Evolutionary conservation across 1,140 invertebrate species (phyloP).

Genomic region (Brachionus sp.): DNA sequence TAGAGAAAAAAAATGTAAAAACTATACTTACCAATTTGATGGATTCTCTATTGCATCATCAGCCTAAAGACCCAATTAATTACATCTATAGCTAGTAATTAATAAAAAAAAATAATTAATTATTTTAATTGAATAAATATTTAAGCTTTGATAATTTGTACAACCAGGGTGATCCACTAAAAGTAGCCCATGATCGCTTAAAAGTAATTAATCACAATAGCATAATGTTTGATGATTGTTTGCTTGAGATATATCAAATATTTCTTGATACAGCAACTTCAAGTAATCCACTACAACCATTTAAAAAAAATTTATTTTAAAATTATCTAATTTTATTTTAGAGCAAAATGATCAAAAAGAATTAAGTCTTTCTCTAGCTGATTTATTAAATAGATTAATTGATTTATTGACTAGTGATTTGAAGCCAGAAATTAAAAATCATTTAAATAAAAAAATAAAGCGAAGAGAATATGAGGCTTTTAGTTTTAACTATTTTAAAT

Average conservation of each 20-base stretch:
- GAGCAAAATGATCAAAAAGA: constrained; percentile 9
- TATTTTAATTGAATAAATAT: neutral
- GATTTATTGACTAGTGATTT: constrained; percentile 22
- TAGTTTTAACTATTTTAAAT: constrained; percentile 31
- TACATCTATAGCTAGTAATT: constrained; percentile 30
- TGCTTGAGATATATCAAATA: constrained; percentile 38
- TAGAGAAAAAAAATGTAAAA: constrained; percentile 30
- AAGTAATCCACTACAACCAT: neutral
- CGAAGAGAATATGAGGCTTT: constrained; percentile 11
- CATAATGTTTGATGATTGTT: constrained; percentile 42
- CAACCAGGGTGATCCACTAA: neutral
- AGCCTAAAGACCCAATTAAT: constrained; percentile 23
- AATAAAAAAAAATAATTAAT: neutral
- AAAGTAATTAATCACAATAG: neutral
- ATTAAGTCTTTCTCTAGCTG: neutral
- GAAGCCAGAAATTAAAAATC: constrained; percentile 17
- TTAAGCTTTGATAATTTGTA: constrained; percentile 32
- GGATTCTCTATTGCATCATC: neutral
- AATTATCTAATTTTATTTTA: neutral
- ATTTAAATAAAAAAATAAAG: neutral
- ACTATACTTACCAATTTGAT: constrained; percentile 2
- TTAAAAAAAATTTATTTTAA: neutral
- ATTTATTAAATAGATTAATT: constrained; percentile 29
- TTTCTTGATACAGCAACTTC: neutral
- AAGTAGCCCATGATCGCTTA: constrained; percentile 10